phyloP scores from a whole-genome alignment of 2,888 invertebrate genomes.

The Microctonus aethiopoides region DNA sequence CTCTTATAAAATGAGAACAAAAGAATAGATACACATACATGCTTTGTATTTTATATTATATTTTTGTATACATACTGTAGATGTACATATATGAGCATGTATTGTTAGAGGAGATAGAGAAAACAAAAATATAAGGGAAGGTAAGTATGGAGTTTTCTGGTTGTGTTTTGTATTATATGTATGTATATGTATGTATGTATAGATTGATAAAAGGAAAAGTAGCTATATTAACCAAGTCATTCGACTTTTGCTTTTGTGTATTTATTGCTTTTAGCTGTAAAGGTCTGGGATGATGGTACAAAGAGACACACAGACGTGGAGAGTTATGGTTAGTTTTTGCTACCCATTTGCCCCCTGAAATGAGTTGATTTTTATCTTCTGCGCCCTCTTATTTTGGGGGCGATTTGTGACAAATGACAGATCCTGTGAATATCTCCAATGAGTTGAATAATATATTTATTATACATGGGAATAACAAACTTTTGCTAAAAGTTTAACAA shows the following conservation, averaged over 20 bases:
- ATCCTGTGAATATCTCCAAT: not conserved
- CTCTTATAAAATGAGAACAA: not conserved
- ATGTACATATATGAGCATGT: not conserved
- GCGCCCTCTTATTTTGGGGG: not conserved
- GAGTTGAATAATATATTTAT: constrained; percentile 16
- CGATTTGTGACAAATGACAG: constrained; percentile 1
- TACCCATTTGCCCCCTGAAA: constrained; percentile 47
- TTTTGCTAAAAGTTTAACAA: too few relatives aligned
- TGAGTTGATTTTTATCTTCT: constrained; percentile 51
- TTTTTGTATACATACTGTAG: too few relatives aligned
- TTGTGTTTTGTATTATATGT: not conserved
- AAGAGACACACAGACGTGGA: not conserved
- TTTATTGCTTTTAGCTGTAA: constrained; percentile 51
- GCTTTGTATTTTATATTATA: not conserved
- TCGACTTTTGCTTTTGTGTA: constrained; percentile 47
- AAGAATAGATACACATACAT: not conserved
- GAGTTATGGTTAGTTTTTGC: constrained; percentile 25
- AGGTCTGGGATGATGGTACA: not conserved
- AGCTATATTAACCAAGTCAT: constrained; percentile 6
- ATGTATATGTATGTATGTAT: not conserved
- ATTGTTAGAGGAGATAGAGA: constrained; percentile 17
- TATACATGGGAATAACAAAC: too few relatives aligned
- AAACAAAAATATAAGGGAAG: not conserved
- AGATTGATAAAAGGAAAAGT: constrained; percentile 28
- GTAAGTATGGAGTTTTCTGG: not conserved